Base-by-base conservation (phyloP, 2,797 vertebrate genomes). In the Spinus pinus region DNA sequence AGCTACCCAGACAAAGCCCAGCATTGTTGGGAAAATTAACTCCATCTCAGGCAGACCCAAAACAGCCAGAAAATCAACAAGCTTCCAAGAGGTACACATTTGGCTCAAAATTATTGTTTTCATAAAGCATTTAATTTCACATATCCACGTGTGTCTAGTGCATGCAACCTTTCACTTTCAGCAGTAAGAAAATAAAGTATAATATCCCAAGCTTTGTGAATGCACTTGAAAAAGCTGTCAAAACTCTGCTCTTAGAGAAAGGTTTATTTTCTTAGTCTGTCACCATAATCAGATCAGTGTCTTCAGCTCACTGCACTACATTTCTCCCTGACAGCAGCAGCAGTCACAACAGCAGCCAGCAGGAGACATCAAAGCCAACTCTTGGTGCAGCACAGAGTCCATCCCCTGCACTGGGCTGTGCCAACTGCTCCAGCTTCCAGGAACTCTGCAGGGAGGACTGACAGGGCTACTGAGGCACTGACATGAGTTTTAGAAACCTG, bases 241-340 rank as follows among this genome's bases (percentile, higher is more conserved):
- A 64, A 90, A 70, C 49, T 62, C 53, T 78, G 9, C 33, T 90
- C 51, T 69, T 28, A 46, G 57, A 81, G 70, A 61, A 77, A 62
- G 44, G 83, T 82, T 88, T 87, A 61, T 94, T 93, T 95, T 79
- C 90, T 47, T 33, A 83, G 58, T 41, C 65, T 91, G 70, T 79
- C 88, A 42, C 35, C 56, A 33, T 58, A 81, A 93, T 61, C 66
- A 58, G 80, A 93, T 90, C 73, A 72, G 78, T 25, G 35, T 65
- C 80, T 88, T 71, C 69, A 42, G 79, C 87, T 81, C 50, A 8
- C 35, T 33, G 61, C 33, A n/a, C 58, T 54, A 33, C 66, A 6
- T 71, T 77, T 67, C 7, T 10, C 72, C 85, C 58, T 81, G 85
- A 53, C 79, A 91, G 72, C 53, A 89, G 42, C 66, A 54, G 72